Percentiles rank a stretch among this genome's conserved stretches.
These are phyloP conservation scores for Enteromius viviparus DNA, from an alignment of 2,797 vertebrate species.

Conservation along the genomic window DNA sequence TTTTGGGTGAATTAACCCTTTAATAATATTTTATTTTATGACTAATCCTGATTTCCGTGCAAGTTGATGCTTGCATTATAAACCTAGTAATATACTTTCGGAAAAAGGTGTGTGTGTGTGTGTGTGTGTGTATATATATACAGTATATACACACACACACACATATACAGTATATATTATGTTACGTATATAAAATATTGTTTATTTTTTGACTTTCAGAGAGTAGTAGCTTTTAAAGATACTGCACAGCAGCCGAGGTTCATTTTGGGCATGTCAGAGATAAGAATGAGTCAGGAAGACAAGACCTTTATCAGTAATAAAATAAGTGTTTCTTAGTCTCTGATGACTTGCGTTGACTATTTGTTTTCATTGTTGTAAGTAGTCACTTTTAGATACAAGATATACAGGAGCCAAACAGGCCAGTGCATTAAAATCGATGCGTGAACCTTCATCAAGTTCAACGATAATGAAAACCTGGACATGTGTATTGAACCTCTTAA, in stretches of 20 bases:
- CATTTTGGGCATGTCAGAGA: slow-evolving; percentile 4
- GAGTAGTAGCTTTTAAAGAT: background rate
- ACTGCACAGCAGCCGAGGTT: background rate
- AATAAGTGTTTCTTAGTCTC: slow-evolving; percentile 7
- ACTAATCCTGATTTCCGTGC: no score
- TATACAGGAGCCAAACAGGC: slow-evolving; percentile 36
- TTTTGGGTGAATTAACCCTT: no score
- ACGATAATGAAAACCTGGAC: slow-evolving; percentile 52
- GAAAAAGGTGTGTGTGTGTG: no score
- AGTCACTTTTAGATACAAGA: slow-evolving; percentile 47
- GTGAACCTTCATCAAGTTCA: slow-evolving; percentile 49
- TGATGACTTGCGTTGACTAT: slow-evolving; percentile 11
- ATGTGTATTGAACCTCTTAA: slow-evolving; percentile 55
- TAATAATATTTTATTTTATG: no score
- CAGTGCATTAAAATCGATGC: slow-evolving; percentile 30
- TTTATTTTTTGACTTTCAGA: background rate
- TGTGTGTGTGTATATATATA: no score
- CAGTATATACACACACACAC: no score
- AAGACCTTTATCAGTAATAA: slow-evolving; percentile 19
- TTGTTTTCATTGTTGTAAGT: slow-evolving; percentile 46
- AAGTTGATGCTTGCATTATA: background rate
- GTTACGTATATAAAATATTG: background rate
- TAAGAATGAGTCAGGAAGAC: slow-evolving; percentile 27
- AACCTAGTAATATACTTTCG: background rate
- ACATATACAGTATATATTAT: no score